These are phyloP conservation scores for Chelonus insularis DNA, from an alignment of 1,140 invertebrate genomes.

Conservation along the genomic window DNA sequence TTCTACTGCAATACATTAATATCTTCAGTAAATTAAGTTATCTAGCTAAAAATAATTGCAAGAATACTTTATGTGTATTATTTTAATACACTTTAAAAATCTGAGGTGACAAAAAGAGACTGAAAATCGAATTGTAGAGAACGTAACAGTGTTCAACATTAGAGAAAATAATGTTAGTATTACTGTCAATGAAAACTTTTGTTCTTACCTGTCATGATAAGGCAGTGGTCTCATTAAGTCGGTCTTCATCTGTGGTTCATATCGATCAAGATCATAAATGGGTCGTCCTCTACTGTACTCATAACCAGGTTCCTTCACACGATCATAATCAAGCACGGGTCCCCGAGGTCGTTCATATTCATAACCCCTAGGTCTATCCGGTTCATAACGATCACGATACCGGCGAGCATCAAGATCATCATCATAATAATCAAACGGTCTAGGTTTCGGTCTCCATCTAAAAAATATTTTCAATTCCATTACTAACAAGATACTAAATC, in stretches of 20 bases:
- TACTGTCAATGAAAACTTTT: too few species aligned
- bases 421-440: slow-evolving; percentile 48
- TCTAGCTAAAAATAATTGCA: too few species aligned
- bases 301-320: slow-evolving; percentile 27
- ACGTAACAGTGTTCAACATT: too few species aligned
- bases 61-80: too few species aligned
- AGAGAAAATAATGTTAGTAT: too few species aligned
- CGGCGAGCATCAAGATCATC: slow-evolving; percentile 47
- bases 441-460: slow-evolving; percentile 42
- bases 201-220: slow-evolving; percentile 27
- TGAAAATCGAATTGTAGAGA: too few species aligned
- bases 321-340: slow-evolving; percentile 41
- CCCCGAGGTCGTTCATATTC: slow-evolving; percentile 27
- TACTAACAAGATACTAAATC: too few species aligned
- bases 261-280: slow-evolving; percentile 44
- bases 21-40: too few species aligned
- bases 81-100: too few species aligned
- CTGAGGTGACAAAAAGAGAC: too few species aligned
- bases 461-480: slow-evolving; percentile 7
- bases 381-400: slow-evolving; percentile 45
- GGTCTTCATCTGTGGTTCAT: slow-evolving; percentile 40
- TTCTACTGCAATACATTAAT: too few species aligned
- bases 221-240: slow-evolving; percentile 32
- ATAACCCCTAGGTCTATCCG: slow-evolving; percentile 20
- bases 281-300: slow-evolving; percentile 40